Evolutionary conservation across 2,888 invertebrate genomes (phyloP).

Genomic region (Amphipoea lucens): DNA sequence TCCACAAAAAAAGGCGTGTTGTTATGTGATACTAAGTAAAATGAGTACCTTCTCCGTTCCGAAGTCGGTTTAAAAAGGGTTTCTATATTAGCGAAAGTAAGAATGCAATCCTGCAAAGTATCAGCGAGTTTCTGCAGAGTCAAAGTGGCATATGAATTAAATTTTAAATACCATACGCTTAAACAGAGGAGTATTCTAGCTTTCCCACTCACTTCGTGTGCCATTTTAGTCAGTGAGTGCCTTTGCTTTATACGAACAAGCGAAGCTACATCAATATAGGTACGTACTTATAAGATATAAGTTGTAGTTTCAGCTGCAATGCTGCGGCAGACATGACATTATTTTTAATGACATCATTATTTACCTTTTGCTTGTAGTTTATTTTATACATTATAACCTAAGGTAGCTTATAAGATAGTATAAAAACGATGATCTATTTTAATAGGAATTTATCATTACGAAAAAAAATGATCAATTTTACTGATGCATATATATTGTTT

Average conservation of each 20-base stretch:
- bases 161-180: not conserved
- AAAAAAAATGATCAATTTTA: not conserved
- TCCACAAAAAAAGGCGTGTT: not conserved
- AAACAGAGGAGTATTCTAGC: not conserved
- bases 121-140: not conserved
- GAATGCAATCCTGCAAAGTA: not conserved
- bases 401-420: not conserved
- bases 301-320: slow-evolving; percentile 26
- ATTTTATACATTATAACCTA: not conserved
- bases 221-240: not conserved
- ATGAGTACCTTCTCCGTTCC: not conserved
- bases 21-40: not conserved
- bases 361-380: slow-evolving; percentile 29
- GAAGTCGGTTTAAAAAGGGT: not conserved
- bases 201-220: not conserved
- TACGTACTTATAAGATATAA: slow-evolving; percentile 1
- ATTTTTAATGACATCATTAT: slow-evolving; percentile 54
- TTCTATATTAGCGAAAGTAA: not conserved
- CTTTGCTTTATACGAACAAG: not conserved
- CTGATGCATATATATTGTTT: not conserved
- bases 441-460: not conserved
- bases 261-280: not conserved
- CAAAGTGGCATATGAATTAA: not conserved
- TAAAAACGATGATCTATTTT: not conserved
- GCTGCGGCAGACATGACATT: slow-evolving; percentile 33